Evolutionary conservation across 2,888 invertebrate species (phyloP), one percentile per base, ranked within the genome.

Genomic region (Agrotis segetum): DNA sequence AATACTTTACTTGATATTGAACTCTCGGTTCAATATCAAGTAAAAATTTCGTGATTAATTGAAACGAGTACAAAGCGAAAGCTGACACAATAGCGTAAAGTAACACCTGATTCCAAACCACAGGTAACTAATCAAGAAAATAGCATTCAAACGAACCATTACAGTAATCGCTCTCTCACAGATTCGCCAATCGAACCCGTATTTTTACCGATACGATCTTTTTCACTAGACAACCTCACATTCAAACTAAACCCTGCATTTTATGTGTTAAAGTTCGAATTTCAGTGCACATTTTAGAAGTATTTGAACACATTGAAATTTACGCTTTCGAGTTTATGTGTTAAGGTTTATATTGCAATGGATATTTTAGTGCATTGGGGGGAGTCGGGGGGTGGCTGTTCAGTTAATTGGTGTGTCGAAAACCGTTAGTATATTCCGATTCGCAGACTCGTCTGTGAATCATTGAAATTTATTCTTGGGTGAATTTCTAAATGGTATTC

Each of bases 321-420:
- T 49, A 16, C 29, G 17, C 59, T 82, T 67, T 80, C 68, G 69
- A 61, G 64, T 63, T 44, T 62, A 47, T 21, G 21, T 34, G n/a
- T 71, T 71, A 77, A 71, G 71, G 84, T 78, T 74, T 66, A 61
- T 59, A 70, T 83, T 82, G 40, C 24, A 53, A 29, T 7, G 56
- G 13, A 50, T 59, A 74, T 56, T 78, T 73, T 50, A 58, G 52
- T 74, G 77, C 76, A 81, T 77, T 63, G 61, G 59, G 71, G 34
- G 11, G 40, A 40, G 40, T 9, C 50, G 63, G 75, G 17, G 50
- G 72, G 64, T 63, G 69, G 75, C 61, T 81, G 74, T 87, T 81
- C 73, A 67, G 76, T 83, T 89, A 87, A 88, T 88, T 87, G 88
- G 79, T 77, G 78, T 74, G 83, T 86, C 77, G 77, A 79, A 79